Base-by-base conservation (phyloP, 2,888 invertebrate genomes). In the Acutogordius australiensis region DNA sequence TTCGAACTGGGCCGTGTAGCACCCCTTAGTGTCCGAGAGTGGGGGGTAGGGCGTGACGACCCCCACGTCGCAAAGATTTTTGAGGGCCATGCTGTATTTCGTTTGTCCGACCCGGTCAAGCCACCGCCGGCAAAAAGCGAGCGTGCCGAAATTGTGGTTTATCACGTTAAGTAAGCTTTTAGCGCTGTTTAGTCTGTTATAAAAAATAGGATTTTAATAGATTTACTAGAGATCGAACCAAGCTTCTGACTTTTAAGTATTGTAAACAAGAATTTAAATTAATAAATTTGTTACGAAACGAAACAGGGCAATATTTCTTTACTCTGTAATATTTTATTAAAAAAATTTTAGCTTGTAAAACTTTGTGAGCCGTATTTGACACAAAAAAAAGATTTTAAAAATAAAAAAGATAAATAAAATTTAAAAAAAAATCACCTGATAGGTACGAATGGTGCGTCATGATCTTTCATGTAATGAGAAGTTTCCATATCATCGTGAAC, bases 391-490 rank as follows among this genome's bases (percentile, higher is more conserved):
- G n/a, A n/a, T n/a, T n/a, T n/a, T n/a, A n/a, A n/a, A n/a, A n/a
- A n/a, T n/a, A n/a, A n/a, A n/a, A n/a, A n/a, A n/a, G n/a, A n/a
- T n/a, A n/a, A n/a, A n/a, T n/a, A n/a, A n/a, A n/a, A n/a, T n/a
- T n/a, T n/a, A n/a, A 58, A n/a, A 57, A 21, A 21, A 21, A 60
- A 61, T 61, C 70, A 82, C 80, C 85, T 78, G 61, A 94, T 74
- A 23, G 90, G 90, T 61, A 91, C 84, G 70, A 82, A 88, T 45
- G 76, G 76, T 65, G 81, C 81, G 67, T 97, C 91, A 70, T 82
- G 94, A 72, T 90, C 88, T 73, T 94, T 94, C 94, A 97, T 97
- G 71, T 99, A 99, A 74, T 97, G 97, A 21, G 91, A 94, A 67
- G 86, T 85, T 69, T 99, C 97, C 84, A 91, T 87, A 69, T 97